phyloP scores from a whole-genome alignment of 2,113 vertebrate species.

The Podocnemis expansa region DNA sequence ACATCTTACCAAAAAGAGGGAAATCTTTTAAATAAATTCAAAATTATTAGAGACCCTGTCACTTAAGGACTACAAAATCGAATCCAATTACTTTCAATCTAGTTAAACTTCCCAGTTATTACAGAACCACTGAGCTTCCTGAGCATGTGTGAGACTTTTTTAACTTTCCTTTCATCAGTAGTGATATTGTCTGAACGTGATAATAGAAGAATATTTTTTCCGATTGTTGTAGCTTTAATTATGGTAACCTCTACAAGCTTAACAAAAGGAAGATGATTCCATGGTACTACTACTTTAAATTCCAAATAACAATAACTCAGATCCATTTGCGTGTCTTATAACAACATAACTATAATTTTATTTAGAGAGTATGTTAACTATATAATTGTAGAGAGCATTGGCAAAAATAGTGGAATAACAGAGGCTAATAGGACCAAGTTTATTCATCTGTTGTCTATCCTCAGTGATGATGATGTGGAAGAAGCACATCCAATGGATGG shows the following conservation, averaged over 20 bases:
- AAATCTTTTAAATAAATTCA: background rate
- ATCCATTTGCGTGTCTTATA: background rate
- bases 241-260: background rate
- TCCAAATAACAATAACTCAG: background rate
- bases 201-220: background rate
- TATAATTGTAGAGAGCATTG: background rate
- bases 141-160: background rate
- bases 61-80: background rate
- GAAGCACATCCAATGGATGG: conserved; percentile 91
- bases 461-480: conserved; percentile 94
- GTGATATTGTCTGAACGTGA: background rate
- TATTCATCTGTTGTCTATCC: conserved; percentile 60
- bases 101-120: background rate
- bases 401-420: background rate
- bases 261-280: background rate
- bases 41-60: background rate
- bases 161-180: background rate
- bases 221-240: background rate
- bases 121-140: background rate
- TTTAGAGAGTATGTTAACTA: background rate
- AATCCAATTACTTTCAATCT: background rate
- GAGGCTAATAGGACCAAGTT: background rate
- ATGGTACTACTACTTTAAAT: background rate
- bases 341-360: background rate
- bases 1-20: background rate